Evolutionary conservation across 2,797 vertebrate genomes (phyloP).

Genomic region (Cryptoblepharus egeriae): DNA sequence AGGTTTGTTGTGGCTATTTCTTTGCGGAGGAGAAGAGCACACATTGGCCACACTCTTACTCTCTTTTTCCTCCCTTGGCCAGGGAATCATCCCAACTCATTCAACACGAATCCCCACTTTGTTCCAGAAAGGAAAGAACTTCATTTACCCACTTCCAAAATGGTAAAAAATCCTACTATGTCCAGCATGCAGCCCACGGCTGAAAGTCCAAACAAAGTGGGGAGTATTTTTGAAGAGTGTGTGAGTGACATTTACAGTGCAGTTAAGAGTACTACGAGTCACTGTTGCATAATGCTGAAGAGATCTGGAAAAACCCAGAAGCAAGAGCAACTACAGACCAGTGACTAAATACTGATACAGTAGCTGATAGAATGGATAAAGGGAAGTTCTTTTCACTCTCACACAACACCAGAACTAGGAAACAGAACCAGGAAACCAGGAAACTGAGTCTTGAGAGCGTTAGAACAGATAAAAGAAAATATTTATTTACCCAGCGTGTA

Average conservation of each 20-base stretch:
- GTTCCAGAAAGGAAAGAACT: neutral
- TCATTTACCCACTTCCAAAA: neutral
- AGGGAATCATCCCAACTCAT: neutral
- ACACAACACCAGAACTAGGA: too few relatives aligned
- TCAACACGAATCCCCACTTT: neutral
- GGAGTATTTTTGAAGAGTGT: neutral
- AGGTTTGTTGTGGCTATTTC: constrained; percentile 22
- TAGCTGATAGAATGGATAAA: too few relatives aligned
- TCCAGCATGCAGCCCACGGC: neutral
- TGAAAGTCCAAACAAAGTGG: neutral
- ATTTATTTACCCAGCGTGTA: too few relatives aligned
- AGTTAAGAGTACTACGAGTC: neutral
- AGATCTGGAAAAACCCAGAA: neutral
- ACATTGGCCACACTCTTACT: rapidly evolving
- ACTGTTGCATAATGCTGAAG: neutral
- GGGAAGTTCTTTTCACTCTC: too few relatives aligned
- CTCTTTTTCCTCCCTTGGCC: neutral
- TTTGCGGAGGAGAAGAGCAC: neutral
- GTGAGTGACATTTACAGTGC: constrained; percentile 1
- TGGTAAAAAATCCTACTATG: neutral
- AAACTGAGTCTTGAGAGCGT: too few relatives aligned
- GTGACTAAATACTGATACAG: too few relatives aligned
- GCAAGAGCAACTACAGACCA: neutral
- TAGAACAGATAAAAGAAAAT: too few relatives aligned
- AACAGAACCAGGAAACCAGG: too few relatives aligned